Evolutionary conservation across 2,888 invertebrate species (phyloP).

Genomic region (Dryocosmus kuriphilus): DNA sequence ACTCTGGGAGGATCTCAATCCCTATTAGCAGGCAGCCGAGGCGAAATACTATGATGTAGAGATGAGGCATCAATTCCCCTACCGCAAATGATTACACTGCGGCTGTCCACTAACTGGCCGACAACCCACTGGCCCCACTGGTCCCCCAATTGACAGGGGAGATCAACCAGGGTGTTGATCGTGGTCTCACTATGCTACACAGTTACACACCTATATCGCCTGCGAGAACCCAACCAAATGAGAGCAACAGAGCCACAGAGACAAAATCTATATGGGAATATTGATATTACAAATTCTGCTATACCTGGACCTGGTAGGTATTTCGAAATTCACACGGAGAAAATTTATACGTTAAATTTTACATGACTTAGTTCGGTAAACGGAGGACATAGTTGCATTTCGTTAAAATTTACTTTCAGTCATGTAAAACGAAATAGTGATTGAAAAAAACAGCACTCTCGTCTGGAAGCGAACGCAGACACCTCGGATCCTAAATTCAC

Average conservation of each 20-base stretch:
- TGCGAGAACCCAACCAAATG: background rate
- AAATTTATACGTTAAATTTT: too few relatives aligned
- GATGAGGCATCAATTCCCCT: constrained; percentile 65
- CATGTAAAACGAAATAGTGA: too few relatives aligned
- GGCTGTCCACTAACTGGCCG: constrained; percentile 74
- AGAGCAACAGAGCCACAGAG: background rate
- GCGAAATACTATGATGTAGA: constrained; percentile 35
- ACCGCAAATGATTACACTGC: constrained; percentile 76
- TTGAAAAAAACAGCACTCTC: too few relatives aligned
- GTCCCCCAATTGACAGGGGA: constrained; percentile 49
- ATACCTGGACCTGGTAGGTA: background rate
- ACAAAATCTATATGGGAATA: background rate
- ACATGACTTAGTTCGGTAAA: too few relatives aligned
- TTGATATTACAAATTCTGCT: background rate
- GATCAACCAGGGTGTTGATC: constrained; percentile 52
- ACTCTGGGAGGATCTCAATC: constrained; percentile 37
- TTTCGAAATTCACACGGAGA: too few relatives aligned
- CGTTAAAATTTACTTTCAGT: too few relatives aligned
- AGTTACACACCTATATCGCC: background rate
- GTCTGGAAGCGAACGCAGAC: too few relatives aligned
- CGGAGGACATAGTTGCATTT: too few relatives aligned
- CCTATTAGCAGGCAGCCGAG: constrained; percentile 37
- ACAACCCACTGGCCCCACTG: constrained; percentile 59
- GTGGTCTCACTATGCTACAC: constrained; percentile 10
- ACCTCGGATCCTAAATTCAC: too few relatives aligned